phyloP scores from a whole-genome alignment of 2,888 invertebrate species.

The Xestobium rufovillosum region DNA sequence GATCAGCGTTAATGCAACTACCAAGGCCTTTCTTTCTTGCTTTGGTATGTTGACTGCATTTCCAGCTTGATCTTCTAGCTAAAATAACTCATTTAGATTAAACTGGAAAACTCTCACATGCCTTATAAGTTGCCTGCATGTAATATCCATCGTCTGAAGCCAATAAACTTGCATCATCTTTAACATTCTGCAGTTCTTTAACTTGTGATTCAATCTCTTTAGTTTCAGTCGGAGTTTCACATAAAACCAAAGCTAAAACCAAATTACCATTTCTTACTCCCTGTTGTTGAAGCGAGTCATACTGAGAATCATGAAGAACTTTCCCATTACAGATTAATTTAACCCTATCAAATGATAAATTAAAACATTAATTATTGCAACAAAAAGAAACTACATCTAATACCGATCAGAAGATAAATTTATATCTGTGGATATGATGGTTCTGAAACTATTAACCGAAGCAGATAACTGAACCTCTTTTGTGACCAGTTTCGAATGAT shows the following conservation, averaged over 20 bases:
- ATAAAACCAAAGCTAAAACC: slow-evolving; percentile 54
- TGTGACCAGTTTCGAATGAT: slow-evolving; percentile 46
- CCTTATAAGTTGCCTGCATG: slow-evolving; percentile 48
- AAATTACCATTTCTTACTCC: slow-evolving; percentile 61
- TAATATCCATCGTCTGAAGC: slow-evolving; percentile 51
- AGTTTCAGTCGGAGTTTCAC: slow-evolving; percentile 35
- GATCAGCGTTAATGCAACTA: slow-evolving; percentile 71
- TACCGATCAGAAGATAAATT: slow-evolving; percentile 43
- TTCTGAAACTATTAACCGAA: slow-evolving; percentile 50
- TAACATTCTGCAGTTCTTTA: slow-evolving; percentile 37
- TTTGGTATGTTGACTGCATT: slow-evolving; percentile 63
- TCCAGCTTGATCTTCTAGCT: slow-evolving; percentile 74
- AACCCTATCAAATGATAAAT: slow-evolving; percentile 43
- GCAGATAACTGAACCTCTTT: slow-evolving; percentile 51
- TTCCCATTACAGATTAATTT: slow-evolving; percentile 63
- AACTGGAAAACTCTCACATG: too few relatives aligned
- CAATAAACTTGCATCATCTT: slow-evolving; percentile 40
- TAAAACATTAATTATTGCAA: slow-evolving; percentile 8
- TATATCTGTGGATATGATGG: slow-evolving; percentile 46
- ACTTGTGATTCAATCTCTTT: slow-evolving; percentile 36
- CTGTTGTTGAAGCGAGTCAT: slow-evolving; percentile 49
- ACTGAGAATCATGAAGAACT: slow-evolving; percentile 48
- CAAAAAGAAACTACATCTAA: slow-evolving; percentile 1
- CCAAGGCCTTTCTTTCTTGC: slow-evolving; percentile 59
- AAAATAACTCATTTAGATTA: too few relatives aligned